Conservation (phyloP, 2,113 vertebrate species). For the Phalacrocorax carbo region DNA sequence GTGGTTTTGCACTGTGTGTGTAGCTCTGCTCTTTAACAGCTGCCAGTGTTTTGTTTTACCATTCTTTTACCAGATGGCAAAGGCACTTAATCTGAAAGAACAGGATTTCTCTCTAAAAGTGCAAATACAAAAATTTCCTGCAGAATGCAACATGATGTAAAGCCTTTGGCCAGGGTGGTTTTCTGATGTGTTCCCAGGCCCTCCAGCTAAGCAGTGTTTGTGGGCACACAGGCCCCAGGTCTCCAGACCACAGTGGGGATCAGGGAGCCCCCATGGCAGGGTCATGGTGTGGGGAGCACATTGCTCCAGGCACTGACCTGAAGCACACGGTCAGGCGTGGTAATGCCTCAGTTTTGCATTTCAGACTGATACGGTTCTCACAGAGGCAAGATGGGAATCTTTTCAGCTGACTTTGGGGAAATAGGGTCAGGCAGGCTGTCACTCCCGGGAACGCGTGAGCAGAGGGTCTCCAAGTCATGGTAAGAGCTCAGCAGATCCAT, state of each 20-base stretch:
- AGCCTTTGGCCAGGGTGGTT: neutral
- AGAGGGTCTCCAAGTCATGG: neutral
- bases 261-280: rapidly evolving
- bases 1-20: neutral
- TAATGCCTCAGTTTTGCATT: neutral
- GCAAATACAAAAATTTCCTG: neutral
- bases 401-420: neutral
- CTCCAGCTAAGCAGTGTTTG: neutral
- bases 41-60: neutral
- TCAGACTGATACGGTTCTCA: neutral
- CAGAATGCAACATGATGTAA: neutral
- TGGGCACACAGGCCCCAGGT: neutral
- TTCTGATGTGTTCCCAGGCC: neutral
- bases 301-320: neutral
- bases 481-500: neutral
- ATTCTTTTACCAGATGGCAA: neutral
- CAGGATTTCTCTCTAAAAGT: neutral
- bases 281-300: rapidly evolving
- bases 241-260: rapidly evolving
- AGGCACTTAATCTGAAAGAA: neutral
- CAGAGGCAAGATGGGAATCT: neutral
- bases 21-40: neutral
- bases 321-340: rapidly evolving
- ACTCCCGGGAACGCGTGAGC: neutral
- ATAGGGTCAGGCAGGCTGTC: neutral